Percentiles rank a stretch among this genome's conserved stretches.
phyloP scores from a whole-genome alignment of 2,113 vertebrate genomes.

The Ptilonorhynchus violaceus region DNA sequence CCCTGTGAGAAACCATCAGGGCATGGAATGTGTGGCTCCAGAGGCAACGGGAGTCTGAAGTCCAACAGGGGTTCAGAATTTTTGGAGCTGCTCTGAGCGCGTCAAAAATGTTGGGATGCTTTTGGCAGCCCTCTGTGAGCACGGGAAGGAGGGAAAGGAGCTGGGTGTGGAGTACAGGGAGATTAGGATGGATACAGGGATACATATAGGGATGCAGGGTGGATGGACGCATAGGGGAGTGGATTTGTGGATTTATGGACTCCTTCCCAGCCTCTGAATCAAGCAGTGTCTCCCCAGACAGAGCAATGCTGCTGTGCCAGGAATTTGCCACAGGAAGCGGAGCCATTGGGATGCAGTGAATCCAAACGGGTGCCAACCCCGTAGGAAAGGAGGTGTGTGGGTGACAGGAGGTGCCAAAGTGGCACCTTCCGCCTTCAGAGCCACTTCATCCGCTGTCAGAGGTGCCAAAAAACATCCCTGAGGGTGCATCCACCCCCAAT shows the following conservation, averaged over 20 bases:
- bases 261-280: background rate
- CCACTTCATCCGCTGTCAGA: background rate
- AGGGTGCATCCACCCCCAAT: background rate
- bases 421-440: background rate
- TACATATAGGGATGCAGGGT: accelerated
- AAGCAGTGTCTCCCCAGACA: background rate
- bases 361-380: background rate
- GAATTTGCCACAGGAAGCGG: background rate
- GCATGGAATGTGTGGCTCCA: accelerated
- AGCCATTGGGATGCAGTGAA: accelerated
- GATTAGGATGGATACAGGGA: no score
- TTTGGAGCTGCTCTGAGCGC: background rate
- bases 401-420: background rate
- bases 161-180: background rate
- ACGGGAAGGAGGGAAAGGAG: background rate
- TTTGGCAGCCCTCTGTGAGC: background rate
- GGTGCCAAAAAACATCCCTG: background rate
- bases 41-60: background rate
- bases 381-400: background rate
- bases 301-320: background rate
- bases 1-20: background rate
- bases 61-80: background rate
- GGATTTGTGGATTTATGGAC: background rate
- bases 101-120: accelerated
- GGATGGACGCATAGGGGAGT: accelerated